Evolutionary conservation across 2,113 vertebrate genomes (phyloP), one percentile per base, ranked within the genome.

Genomic region (Chascanopsetta lugubris): DNA sequence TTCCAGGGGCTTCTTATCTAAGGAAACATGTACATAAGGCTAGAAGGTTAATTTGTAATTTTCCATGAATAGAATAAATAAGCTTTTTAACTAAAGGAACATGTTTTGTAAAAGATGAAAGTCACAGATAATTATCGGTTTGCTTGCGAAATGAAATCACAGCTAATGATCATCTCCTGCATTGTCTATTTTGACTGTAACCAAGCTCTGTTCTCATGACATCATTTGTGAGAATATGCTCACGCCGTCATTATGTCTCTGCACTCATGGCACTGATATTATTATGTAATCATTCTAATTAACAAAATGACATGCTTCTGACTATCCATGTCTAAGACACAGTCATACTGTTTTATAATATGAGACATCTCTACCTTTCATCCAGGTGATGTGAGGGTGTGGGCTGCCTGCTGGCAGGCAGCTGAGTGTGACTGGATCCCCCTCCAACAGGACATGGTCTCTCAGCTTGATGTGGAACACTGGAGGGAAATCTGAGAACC

Each of bases 401-500:
- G 97, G 96, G 88, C 96, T 96, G 70, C 94, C 96, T 0, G 96
- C 96, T 0, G 97, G 96, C 51, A 98, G 92, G 86, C 96, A 99
- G 87, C 95, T 97, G 55, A 99, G 94, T 17, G 97, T 97, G 71
- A 97, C 92, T 0, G 96, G 94, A 63, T 99, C 96, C 0, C 96
- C 97, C 77, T 99, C 97, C 66, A 99, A 90, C 76, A 98, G 91
- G 81, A 98, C 94, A 70, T 97, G 95, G 90, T 99, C 96, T 92
- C 96, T 95, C 83, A 99, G 90, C 68, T 99, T 98, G 81, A 99
- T 97, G 84, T 98, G 97, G 90, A 99, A 99, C 68, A 98, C 85
- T 1, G 97, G 97, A 64, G 94, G 94, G 40, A 98, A 99, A 84
- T 99, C 97, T 99, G 84, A n/a, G 21, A 66, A 17, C 22, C 25